A percentile compares a stretch with the other conserved stretches of the same genome.
phyloP scores from a whole-genome alignment of 2,888 invertebrate genomes.

The Papilio gigon region DNA sequence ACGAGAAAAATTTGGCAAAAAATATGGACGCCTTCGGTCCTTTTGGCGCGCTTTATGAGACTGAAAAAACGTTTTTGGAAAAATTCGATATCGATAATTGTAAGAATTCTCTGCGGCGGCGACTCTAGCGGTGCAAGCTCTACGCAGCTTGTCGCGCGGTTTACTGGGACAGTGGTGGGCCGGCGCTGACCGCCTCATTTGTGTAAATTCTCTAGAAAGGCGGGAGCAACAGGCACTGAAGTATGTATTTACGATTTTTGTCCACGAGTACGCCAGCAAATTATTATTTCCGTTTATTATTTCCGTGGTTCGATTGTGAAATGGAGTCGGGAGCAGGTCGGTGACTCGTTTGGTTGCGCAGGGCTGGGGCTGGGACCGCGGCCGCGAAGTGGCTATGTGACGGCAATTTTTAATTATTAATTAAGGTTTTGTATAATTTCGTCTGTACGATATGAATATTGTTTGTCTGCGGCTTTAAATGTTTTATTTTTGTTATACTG shows the following conservation, averaged over 20 bases:
- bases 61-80: conserved; percentile 32
- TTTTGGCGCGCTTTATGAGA: conserved; percentile 24
- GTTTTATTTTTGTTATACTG: background rate
- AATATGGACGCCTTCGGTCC: conserved; percentile 8
- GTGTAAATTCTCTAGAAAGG: conserved; percentile 21
- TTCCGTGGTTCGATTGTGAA: background rate
- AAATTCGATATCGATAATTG: conserved; percentile 30
- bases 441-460: background rate
- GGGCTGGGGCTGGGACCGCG: background rate
- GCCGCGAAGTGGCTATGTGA: background rate
- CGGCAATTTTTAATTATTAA: conserved; percentile 2
- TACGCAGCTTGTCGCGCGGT: background rate
- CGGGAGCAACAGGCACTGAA: conserved; percentile 1
- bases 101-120: conserved; percentile 1
- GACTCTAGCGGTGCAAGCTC: background rate
- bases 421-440: background rate
- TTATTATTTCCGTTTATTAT: background rate
- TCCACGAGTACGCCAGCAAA: no score
- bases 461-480: background rate
- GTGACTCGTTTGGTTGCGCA: background rate
- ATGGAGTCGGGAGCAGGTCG: background rate
- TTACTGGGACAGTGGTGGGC: background rate
- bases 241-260: background rate
- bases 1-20: background rate
- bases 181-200: conserved; percentile 28